Base-by-base conservation (phyloP, 2,113 vertebrate genomes). In the Festucalex cinctus region DNA sequence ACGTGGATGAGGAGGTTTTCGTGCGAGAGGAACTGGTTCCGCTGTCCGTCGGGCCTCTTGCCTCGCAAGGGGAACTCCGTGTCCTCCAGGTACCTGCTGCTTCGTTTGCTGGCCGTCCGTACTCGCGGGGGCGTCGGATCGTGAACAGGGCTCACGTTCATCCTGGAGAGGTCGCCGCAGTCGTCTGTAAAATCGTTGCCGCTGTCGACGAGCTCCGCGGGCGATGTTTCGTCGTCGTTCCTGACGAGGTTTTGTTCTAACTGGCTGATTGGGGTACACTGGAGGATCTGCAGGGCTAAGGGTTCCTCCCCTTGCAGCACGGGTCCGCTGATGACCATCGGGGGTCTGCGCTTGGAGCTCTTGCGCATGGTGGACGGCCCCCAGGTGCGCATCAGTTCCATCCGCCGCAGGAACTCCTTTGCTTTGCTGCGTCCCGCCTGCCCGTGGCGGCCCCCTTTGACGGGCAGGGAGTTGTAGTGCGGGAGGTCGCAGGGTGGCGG, bases 51-150 rank as follows among this genome's bases (percentile, higher is more conserved):
- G 0, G 92, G 70, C 61, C 90, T 91, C 73, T 79, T 89, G 37
- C 91, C 88, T 22, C 84, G 84, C 36, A 92, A 84, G 68, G 93
- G 92, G 71, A 98, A 86, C 58, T 95, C 94, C 60, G 96, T 79
- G 69, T 98, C 95, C 57, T 97, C 97, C 63, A 98, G 80, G 78
- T 98, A 99, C 91, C 96, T 91, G 68, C 96, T 96, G 48, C 93
- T 92, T 12, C 95, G 93, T 85, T 98, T 98, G 69, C 70, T 87
- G 88, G 88, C 91, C 54, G 88, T 91, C 41, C 93, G 83, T 62
- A 92, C 90, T 28, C 91, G 75, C 84, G 0, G 90, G 88, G 0
- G 79, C 84, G 84, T 88, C 8, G 89, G 84, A 1, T 85, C 77
- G 0, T 88, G 89, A 51, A 78, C 73, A 68, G 81, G 71, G 37